These are phyloP conservation scores for Augochlora pura DNA, from an alignment of 1,140 invertebrate species.

Conservation along the genomic window DNA sequence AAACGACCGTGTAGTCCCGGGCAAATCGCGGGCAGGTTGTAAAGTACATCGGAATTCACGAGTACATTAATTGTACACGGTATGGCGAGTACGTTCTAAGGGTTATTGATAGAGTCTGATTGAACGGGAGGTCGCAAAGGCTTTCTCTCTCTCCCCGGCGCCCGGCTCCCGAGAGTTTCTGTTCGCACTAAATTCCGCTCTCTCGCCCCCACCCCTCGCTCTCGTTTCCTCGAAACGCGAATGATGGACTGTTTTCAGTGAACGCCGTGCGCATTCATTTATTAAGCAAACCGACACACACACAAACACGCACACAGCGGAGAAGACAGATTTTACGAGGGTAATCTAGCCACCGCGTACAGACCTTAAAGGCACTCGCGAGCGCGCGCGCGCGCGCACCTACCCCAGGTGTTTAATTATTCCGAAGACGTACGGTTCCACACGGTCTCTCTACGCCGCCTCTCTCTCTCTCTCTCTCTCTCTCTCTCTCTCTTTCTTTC, in stretches of 20 bases:
- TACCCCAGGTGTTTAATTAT: slow-evolving; percentile 36
- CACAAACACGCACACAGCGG: too few species aligned
- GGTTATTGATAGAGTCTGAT: slow-evolving; percentile 29
- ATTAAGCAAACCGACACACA: slow-evolving; percentile 14
- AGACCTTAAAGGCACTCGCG: background rate
- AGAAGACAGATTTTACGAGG: slow-evolving; percentile 34
- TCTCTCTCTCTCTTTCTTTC: too few species aligned
- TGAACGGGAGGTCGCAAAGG: slow-evolving; percentile 15
- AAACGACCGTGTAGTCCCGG: background rate
- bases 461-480: too few species aligned
- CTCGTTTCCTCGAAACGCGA: background rate
- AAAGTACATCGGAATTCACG: slow-evolving; percentile 14
- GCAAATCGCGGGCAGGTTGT: background rate
- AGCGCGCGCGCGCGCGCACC: background rate
- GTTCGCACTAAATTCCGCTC: background rate
- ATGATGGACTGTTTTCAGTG: slow-evolving; percentile 17
- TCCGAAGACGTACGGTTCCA: slow-evolving; percentile 20
- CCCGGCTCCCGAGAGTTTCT: slow-evolving; percentile 5
- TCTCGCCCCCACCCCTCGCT: too few species aligned
- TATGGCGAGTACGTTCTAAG: background rate
- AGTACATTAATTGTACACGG: slow-evolving; percentile 19
- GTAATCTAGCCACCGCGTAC: slow-evolving; percentile 5
- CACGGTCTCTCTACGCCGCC: background rate
- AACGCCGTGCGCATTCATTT: slow-evolving; percentile 8
- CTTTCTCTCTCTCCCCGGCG: too few species aligned